Conservation (phyloP, 1,140 invertebrate species). For the Pseudomyrmex flavicornis region DNA sequence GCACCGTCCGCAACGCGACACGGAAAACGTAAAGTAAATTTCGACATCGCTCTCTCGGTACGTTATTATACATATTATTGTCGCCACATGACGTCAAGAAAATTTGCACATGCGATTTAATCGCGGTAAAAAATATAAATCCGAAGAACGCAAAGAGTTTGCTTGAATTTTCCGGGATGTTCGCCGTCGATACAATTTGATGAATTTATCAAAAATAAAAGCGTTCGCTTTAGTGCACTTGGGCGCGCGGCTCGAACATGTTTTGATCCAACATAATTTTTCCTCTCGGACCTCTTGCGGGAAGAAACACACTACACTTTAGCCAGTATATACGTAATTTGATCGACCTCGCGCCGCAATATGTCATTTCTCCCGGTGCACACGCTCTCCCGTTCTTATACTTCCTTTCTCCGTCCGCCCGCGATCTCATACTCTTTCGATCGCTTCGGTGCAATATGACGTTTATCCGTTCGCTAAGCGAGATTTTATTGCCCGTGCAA, state of each 20-base stretch:
- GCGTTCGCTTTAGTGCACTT: constrained; percentile 3
- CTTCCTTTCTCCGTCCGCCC: background rate
- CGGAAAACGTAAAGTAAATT: constrained; percentile 8
- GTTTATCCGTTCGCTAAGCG: constrained; percentile 64
- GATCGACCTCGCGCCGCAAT: constrained; percentile 54
- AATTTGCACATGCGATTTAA: background rate
- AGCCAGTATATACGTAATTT: constrained; percentile 51
- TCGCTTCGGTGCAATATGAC: constrained; percentile 37
- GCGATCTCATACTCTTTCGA: constrained; percentile 31
- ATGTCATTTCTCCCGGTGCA: constrained; percentile 48
- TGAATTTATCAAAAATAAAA: constrained; percentile 21
- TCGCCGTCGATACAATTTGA: background rate
- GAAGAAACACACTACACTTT: constrained; percentile 25
- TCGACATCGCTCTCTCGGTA: constrained; percentile 1
- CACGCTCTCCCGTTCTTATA: constrained; percentile 30
- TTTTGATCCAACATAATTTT: constrained; percentile 37
- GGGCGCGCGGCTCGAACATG: background rate
- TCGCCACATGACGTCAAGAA: background rate
- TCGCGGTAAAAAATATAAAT: background rate
- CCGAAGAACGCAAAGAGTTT: background rate
- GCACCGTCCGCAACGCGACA: constrained; percentile 21
- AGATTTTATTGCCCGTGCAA: constrained; percentile 63
- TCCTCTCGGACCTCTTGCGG: background rate
- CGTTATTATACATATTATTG: constrained; percentile 15
- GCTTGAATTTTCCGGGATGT: background rate